These are phyloP conservation scores for Thaumatotibia leucotreta DNA, from an alignment of 1,140 invertebrate genomes.

Conservation along the genomic window DNA sequence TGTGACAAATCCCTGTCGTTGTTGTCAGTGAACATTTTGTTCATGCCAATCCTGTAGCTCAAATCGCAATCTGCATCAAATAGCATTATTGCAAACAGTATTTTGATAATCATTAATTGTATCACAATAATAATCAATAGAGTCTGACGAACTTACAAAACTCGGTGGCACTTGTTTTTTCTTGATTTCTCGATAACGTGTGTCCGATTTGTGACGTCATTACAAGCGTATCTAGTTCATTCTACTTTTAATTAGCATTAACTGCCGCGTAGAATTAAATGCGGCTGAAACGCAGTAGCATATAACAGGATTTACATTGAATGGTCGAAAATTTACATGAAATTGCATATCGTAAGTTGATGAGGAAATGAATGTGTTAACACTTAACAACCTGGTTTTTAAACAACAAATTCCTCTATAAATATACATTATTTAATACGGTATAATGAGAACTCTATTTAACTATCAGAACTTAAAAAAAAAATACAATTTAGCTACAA, in stretches of 20 bases:
- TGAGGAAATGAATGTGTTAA: too few species aligned
- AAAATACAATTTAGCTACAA: too few species aligned
- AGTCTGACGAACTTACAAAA: constrained; percentile 12
- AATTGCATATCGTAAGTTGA: background rate
- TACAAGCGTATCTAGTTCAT: background rate
- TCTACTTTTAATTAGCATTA: background rate
- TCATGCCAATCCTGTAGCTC: too few species aligned
- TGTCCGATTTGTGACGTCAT: background rate
- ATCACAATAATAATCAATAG: background rate
- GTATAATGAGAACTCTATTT: too few species aligned
- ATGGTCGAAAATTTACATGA: background rate
- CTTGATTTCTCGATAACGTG: background rate
- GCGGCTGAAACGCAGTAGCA: constrained; percentile 6
- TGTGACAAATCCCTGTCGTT: too few species aligned
- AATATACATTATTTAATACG: too few species aligned
- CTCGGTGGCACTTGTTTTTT: background rate
- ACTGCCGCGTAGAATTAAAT: background rate
- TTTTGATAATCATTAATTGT: background rate
- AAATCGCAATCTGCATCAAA: too few species aligned
- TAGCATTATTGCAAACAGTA: too few species aligned
- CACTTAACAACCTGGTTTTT: too few species aligned
- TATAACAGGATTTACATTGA: constrained; percentile 16
- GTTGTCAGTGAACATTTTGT: too few species aligned
- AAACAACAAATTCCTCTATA: too few species aligned
- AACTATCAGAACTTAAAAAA: too few species aligned